These are phyloP conservation scores for Venustoraphidia nigricollis DNA, from an alignment of 2,888 invertebrate species.

Conservation along the genomic window DNA sequence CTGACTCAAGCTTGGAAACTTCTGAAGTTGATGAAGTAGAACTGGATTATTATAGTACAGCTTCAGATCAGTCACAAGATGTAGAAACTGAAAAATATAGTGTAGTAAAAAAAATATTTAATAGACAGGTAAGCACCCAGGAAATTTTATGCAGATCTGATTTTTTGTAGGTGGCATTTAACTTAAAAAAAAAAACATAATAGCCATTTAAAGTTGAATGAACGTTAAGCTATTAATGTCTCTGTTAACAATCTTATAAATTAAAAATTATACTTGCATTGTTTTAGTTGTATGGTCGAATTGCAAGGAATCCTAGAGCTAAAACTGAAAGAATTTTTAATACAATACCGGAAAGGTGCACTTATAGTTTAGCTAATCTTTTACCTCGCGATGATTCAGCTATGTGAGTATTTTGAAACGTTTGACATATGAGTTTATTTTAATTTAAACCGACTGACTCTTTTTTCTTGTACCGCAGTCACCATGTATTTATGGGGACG, in stretches of 20 bases:
- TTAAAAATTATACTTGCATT: neutral
- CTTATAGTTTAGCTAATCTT: slow-evolving; percentile 18
- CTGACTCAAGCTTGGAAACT: slow-evolving; percentile 1
- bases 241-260: no score
- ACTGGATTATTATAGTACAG: no score
- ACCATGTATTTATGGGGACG: slow-evolving; percentile 87
- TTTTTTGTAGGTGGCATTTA: no score
- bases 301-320: slow-evolving; percentile 23
- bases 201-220: no score
- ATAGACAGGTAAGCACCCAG: slow-evolving; percentile 15
- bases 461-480: slow-evolving; percentile 34
- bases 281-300: slow-evolving; percentile 25
- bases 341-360: slow-evolving; percentile 24
- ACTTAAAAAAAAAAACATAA: no score
- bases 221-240: no score
- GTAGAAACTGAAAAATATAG: slow-evolving; percentile 8
- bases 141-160: no score
- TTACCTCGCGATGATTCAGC: slow-evolving; percentile 14
- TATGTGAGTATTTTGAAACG: slow-evolving; percentile 17
- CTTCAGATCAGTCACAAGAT: neutral
- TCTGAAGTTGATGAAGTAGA: neutral
- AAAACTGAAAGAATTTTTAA: slow-evolving; percentile 27
- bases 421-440: neutral
- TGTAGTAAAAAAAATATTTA: slow-evolving; percentile 15
- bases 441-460: slow-evolving; percentile 5